A percentile compares a stretch with the other conserved stretches of the same genome.
phyloP scores from a whole-genome alignment of 2,113 vertebrate genomes.

The Planiliza haematocheilus region DNA sequence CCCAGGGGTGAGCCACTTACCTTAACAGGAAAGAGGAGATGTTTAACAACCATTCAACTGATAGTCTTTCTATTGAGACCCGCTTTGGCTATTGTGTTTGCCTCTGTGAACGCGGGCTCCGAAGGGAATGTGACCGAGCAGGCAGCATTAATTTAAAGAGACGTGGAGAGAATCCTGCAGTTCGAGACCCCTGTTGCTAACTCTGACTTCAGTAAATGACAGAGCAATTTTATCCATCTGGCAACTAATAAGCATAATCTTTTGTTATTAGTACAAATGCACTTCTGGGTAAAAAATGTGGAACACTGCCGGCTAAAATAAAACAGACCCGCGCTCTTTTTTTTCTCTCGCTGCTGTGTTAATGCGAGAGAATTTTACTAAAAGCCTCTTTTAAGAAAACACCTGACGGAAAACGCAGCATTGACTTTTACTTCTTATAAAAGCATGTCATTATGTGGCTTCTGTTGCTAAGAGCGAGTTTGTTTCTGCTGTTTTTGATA shows the following conservation, averaged over 20 bases:
- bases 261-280: slow-evolving; percentile 70
- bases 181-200: slow-evolving; percentile 67
- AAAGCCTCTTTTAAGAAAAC: slow-evolving; percentile 54
- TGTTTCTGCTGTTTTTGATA: slow-evolving; percentile 50
- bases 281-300: slow-evolving; percentile 49
- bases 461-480: slow-evolving; percentile 41
- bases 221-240: slow-evolving; percentile 71
- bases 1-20: slow-evolving; percentile 82
- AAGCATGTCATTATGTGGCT: slow-evolving; percentile 46
- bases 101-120: slow-evolving; percentile 57
- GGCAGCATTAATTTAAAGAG: slow-evolving; percentile 64
- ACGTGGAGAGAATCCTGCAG: slow-evolving; percentile 47
- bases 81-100: slow-evolving; percentile 58
- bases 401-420: slow-evolving; percentile 26
- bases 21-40: slow-evolving; percentile 79
- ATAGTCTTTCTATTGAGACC: slow-evolving; percentile 67
- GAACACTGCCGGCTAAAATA: slow-evolving; percentile 38
- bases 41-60: slow-evolving; percentile 76
- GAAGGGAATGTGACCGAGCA: slow-evolving; percentile 63
- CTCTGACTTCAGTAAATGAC: slow-evolving; percentile 66
- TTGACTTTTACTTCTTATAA: slow-evolving; percentile 48
- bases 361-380: slow-evolving; percentile 54
- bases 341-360: slow-evolving; percentile 39
- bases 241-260: slow-evolving; percentile 60
- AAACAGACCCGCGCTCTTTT: slow-evolving; percentile 8